Evolutionary conservation across 2,113 vertebrate species (phyloP), one percentile per base, ranked within the genome.

Genomic region (Eubucco bourcierii): DNA sequence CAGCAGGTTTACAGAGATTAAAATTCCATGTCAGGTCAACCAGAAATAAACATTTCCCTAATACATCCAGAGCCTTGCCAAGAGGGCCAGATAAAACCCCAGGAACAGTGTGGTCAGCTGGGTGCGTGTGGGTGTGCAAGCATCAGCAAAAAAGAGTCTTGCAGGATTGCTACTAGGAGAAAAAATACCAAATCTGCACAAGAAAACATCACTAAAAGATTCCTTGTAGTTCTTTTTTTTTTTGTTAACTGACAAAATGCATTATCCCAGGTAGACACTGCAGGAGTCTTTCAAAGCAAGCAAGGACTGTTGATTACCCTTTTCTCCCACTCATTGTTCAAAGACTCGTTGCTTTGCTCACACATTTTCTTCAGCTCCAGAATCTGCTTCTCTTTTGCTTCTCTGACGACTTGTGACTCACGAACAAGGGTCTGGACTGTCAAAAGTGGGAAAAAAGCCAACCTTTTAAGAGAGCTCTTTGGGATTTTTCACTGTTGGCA

Each of bases 271-370:
- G 25, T 18, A 52, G 0, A 27, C 16, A 4, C 46, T 37, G 55
- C 6, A 61, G 80, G 28, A 81, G 18, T 20, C 66, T 88, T 41
- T n/a, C 70, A 59, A 21, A 86, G 21, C 37, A 77, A 88, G 50
- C 18, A 56, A 70, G 13, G 4, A 1, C 8, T 77, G 55, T 3
- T 64, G 63, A 39, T 93, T 98, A 99, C 99, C 98, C 98, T 99
- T 95, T 98, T 99, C 96, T 99, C 99, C 98, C 98, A 99, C 72
- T 99, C 98, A 6, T 99, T 99, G 96, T 98, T 99, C 95, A 99
- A 88, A 88, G 96, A 98, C 50, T 99, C 98, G 12, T 83, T 75
- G 91, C 98, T 99, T 86, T 99, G 98, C 91, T 99, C 98, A 70
- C 98, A 98, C 96, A 99, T 98, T 96, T 98, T 99, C 97, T 98